A percentile compares a stretch with the other conserved stretches of the same genome.
phyloP scores from a whole-genome alignment of 2,888 invertebrate genomes.

The Rhyacophila evoluta region DNA sequence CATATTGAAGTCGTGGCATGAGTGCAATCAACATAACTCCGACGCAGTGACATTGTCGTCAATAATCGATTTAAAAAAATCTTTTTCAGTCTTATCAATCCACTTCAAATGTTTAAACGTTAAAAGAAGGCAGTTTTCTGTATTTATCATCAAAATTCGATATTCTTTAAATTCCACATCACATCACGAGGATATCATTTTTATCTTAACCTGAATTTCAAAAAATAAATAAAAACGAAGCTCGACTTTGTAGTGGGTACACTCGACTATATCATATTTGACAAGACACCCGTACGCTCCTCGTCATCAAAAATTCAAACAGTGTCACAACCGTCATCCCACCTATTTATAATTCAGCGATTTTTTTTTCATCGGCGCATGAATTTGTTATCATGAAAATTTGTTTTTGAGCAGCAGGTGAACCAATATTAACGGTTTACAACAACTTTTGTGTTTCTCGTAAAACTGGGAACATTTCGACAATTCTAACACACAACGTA shows the following conservation, averaged over 20 bases:
- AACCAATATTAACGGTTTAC: slow-evolving; percentile 31
- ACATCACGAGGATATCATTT: too few species aligned
- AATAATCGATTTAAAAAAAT: too few species aligned
- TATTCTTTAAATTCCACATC: too few species aligned
- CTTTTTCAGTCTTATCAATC: too few species aligned
- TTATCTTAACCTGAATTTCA: too few species aligned
- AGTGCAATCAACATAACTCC: too few species aligned
- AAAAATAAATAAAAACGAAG: background rate
- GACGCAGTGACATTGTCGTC: too few species aligned
- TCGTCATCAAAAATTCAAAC: slow-evolving; percentile 9
- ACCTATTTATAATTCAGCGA: slow-evolving; percentile 11
- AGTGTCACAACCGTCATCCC: background rate
- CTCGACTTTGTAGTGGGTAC: too few species aligned
- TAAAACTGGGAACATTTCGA: background rate
- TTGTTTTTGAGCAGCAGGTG: slow-evolving; percentile 36
- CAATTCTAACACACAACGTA: background rate
- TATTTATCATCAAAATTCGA: too few species aligned
- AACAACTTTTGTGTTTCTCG: background rate
- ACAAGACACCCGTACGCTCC: background rate
- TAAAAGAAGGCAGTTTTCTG: too few species aligned
- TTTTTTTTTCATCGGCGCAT: slow-evolving; percentile 16
- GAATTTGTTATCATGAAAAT: slow-evolving; percentile 12
- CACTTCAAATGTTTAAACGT: too few species aligned
- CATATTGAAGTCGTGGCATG: too few species aligned
- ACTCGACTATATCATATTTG: background rate